Conservation (phyloP, 2,888 invertebrate genomes). For the Meteorus colon region DNA sequence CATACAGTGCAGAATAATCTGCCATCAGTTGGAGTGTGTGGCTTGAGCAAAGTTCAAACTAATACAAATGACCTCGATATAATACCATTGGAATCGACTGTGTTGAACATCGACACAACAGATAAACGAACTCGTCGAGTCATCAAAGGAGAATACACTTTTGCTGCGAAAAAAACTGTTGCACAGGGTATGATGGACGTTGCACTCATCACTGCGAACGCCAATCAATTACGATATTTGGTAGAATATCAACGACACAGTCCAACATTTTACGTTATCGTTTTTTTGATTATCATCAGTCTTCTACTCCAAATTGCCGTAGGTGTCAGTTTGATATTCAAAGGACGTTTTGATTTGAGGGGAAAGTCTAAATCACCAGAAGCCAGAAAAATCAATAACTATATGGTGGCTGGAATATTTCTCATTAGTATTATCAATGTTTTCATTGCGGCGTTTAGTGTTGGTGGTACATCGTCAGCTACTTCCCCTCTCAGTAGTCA, state of each 20-base stretch:
- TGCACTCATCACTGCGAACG: slow-evolving; percentile 81
- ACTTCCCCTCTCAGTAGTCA: neutral
- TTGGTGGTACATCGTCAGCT: slow-evolving; percentile 55
- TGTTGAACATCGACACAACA: slow-evolving; percentile 53
- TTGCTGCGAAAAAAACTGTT: slow-evolving; percentile 78
- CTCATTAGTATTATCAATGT: slow-evolving; percentile 82
- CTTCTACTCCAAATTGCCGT: slow-evolving; percentile 78
- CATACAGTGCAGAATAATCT: neutral
- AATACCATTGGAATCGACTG: neutral
- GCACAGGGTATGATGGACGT: slow-evolving; percentile 83
- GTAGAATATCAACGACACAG: slow-evolving; percentile 77
- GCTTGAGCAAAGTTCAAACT: neutral
- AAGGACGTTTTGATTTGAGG: slow-evolving; percentile 76
- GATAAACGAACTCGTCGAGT: slow-evolving; percentile 53
- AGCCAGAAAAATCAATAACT: slow-evolving; percentile 78
- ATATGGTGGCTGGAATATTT: slow-evolving; percentile 79
- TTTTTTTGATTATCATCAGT: slow-evolving; percentile 77
- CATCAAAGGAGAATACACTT: slow-evolving; percentile 66
- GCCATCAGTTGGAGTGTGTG: neutral
- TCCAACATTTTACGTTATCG: slow-evolving; percentile 77
- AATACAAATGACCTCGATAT: neutral
- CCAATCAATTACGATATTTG: slow-evolving; percentile 81
- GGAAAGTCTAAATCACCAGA: slow-evolving; percentile 73
- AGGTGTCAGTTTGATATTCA: slow-evolving; percentile 78
- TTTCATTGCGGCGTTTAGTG: slow-evolving; percentile 79